These are phyloP conservation scores for Heliconius charithonia DNA, from an alignment of 2,888 invertebrate genomes.

Conservation along the genomic window DNA sequence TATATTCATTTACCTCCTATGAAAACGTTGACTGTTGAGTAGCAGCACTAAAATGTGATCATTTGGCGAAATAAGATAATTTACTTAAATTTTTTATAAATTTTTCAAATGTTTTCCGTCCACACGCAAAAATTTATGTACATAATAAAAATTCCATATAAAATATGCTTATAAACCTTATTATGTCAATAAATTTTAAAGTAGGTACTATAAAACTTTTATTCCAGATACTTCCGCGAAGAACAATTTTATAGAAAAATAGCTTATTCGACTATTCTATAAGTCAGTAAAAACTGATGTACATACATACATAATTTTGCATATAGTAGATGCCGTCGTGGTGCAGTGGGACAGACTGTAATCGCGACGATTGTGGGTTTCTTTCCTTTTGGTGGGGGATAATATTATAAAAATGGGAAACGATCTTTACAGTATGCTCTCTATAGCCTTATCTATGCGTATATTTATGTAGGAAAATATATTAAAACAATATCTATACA, in stretches of 20 bases:
- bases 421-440: no score
- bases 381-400: no score
- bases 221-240: constrained; percentile 2
- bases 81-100: neutral
- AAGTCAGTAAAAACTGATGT: neutral
- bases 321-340: no score
- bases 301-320: neutral
- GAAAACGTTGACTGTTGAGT: no score
- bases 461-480: no score
- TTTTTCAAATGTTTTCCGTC: neutral
- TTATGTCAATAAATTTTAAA: neutral
- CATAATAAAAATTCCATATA: neutral
- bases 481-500: no score
- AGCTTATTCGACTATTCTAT: neutral
- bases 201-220: neutral
- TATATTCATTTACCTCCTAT: no score
- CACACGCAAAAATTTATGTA: neutral
- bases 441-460: no score
- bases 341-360: no score
- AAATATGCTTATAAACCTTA: neutral
- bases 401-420: no score
- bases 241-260: neutral
- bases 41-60: no score
- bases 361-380: no score
- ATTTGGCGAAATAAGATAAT: neutral